Base-by-base conservation (phyloP, 2,888 invertebrate genomes). In the Megastigmus dorsalis region DNA sequence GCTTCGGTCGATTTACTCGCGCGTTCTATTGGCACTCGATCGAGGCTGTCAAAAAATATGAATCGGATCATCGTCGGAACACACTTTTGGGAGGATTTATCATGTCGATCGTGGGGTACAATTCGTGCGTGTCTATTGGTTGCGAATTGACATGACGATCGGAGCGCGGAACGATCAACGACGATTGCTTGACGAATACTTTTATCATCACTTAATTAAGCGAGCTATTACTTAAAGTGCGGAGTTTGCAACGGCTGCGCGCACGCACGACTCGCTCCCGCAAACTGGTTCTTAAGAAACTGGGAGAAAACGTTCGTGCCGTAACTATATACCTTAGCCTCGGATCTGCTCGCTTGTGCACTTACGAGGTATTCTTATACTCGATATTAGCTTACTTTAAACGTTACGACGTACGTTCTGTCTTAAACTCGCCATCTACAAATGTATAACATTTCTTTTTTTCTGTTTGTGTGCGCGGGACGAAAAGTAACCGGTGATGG, bases 131-230 rank as follows among this genome's bases (percentile, higher is more conserved):
- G n/a, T 57, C 43, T 59, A 28, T 9, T 13, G 45, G 30, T 57
- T 38, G 4, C 13, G 30, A 33, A 48, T 33, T 36, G 26, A 59
- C n/a, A 4, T 43, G 26, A 28, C 36, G 10, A 28, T 4, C n/a
- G n/a, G n/a, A n/a, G n/a, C n/a, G n/a, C n/a, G n/a, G n/a, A n/a
- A n/a, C n/a, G n/a, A n/a, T n/a, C n/a, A 9, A 5, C 33, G 38
- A 38, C 38, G 59, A 59, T 43, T 28, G 59, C 59, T 59, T 43
- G 2, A 43, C 28, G 43, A 59, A 28, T 28, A n/a, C 28, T 43
- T 43, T 59, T n/a, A n/a, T n/a, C n/a, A n/a, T n/a, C n/a, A n/a
- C n/a, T n/a, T n/a, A n/a, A n/a, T n/a, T n/a, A n/a, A n/a, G n/a
- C n/a, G n/a, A n/a, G n/a, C n/a, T n/a, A n/a, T n/a, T n/a, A n/a